These are phyloP conservation scores for Conger conger DNA, from an alignment of 2,113 vertebrate genomes.

Conservation along the genomic window DNA sequence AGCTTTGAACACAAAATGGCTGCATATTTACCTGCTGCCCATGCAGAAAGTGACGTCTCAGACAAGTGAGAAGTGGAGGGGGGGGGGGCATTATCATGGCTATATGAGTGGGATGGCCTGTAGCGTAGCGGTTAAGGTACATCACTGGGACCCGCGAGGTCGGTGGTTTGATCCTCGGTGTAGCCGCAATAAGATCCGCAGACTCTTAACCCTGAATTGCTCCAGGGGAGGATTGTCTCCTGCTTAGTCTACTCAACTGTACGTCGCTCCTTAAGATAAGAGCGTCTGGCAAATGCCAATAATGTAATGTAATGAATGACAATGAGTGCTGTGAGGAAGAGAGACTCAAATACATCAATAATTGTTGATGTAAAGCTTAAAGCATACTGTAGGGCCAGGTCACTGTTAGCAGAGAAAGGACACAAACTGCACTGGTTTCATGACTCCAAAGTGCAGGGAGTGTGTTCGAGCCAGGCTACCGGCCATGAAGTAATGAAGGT, in stretches of 20 bases:
- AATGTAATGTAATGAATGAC: background rate
- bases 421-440: background rate
- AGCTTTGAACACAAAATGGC: slow-evolving; percentile 23
- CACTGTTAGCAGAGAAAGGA: background rate
- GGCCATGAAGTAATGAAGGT: background rate
- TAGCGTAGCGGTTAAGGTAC: too few relatives aligned
- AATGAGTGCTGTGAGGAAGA: background rate
- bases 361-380: background rate
- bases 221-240: too few relatives aligned
- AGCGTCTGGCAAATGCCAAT: too few relatives aligned
- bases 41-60: slow-evolving; percentile 38
- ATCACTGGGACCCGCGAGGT: too few relatives aligned
- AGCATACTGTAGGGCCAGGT: background rate
- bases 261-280: too few relatives aligned
- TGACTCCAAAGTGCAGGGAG: background rate
- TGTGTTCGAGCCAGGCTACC: background rate
- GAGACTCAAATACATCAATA: background rate
- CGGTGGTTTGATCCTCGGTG: too few relatives aligned
- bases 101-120: too few relatives aligned
- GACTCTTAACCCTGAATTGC: too few relatives aligned
- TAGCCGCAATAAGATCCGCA: too few relatives aligned
- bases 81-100: too few relatives aligned
- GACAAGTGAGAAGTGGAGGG: slow-evolving; percentile 26
- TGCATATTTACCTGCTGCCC: slow-evolving; percentile 36
- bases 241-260: too few relatives aligned